Conservation (phyloP, 2,113 vertebrate genomes). For the Etia nguti region DNA sequence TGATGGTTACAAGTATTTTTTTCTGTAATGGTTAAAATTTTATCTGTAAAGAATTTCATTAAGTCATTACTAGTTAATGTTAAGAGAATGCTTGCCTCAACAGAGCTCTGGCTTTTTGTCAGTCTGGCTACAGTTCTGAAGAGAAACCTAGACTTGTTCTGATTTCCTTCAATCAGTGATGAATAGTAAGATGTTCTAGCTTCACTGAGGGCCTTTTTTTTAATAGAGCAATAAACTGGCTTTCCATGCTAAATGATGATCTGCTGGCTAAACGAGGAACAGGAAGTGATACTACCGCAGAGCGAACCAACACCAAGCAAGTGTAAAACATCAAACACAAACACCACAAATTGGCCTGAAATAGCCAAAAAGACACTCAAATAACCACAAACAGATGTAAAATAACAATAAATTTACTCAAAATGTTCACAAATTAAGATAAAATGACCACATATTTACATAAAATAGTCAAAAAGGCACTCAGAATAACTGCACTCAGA, state of each 20-base stretch:
- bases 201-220: background rate
- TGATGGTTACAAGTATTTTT: background rate
- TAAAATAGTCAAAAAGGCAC: background rate
- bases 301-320: background rate
- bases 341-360: background rate
- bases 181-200: background rate
- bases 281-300: background rate
- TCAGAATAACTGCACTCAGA: background rate
- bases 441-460: background rate
- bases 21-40: background rate
- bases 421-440: background rate
- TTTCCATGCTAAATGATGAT: background rate
- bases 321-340: background rate
- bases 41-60: background rate
- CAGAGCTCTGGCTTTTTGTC: background rate
- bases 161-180: background rate
- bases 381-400: background rate
- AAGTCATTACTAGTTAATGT: background rate
- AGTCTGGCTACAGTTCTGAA: background rate
- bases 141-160: background rate
- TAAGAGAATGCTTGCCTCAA: background rate
- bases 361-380: background rate
- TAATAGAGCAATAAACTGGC: background rate
- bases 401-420: background rate
- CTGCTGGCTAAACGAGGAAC: background rate